A percentile compares a stretch with the other conserved stretches of the same genome.
Evolutionary conservation across 2,113 vertebrate species (phyloP).

Genomic region (Pomatostomus ruficeps): DNA sequence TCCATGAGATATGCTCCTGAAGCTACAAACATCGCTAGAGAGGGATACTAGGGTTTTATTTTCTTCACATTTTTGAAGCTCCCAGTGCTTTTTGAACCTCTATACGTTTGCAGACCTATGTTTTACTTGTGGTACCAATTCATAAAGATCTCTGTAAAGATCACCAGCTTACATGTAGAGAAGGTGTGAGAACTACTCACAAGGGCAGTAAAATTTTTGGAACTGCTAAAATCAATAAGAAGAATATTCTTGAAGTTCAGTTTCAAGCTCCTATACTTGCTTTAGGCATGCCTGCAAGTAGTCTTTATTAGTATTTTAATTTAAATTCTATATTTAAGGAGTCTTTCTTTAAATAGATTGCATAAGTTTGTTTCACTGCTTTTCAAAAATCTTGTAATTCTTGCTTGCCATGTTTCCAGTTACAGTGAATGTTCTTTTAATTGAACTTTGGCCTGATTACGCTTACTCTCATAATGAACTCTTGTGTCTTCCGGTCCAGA

Average conservation of each 20-base stretch:
- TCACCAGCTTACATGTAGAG: background rate
- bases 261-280: background rate
- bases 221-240: background rate
- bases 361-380: background rate
- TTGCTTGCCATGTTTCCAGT: slow-evolving; percentile 9
- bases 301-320: background rate
- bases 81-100: background rate
- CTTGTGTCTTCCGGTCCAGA: slow-evolving; percentile 8
- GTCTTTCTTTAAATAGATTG: background rate
- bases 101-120: background rate
- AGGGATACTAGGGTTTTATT: background rate
- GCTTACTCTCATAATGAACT: slow-evolving; percentile 16
- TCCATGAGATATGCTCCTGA: background rate
- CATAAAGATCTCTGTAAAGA: background rate
- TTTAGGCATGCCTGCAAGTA: background rate
- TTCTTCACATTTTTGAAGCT: background rate
- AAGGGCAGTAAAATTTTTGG: background rate
- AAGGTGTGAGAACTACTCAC: background rate
- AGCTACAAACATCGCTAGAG: background rate
- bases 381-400: background rate
- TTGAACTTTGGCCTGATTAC: slow-evolving; percentile 22
- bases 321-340: background rate
- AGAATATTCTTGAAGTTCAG: background rate
- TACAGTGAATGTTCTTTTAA: slow-evolving; percentile 11
- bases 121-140: background rate